These are phyloP conservation scores for Drosophila borealis DNA, from an alignment of 2,888 invertebrate species.

Conservation along the genomic window DNA sequence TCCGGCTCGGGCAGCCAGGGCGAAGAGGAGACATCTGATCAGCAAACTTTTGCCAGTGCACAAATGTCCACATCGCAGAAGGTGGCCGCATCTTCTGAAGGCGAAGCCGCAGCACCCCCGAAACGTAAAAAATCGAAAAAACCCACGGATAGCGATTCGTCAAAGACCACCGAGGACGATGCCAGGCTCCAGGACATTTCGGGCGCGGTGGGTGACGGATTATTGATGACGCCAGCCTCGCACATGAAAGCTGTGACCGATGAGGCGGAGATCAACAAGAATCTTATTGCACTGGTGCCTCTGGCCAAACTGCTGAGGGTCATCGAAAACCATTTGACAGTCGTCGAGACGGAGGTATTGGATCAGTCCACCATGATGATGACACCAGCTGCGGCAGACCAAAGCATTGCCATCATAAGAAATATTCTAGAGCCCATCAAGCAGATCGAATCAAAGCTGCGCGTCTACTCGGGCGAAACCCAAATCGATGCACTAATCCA, in stretches of 20 bases:
- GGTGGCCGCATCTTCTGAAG: slow-evolving; percentile 19
- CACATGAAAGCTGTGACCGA: slow-evolving; percentile 85
- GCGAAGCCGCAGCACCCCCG: slow-evolving; percentile 74
- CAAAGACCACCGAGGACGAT: slow-evolving; percentile 84
- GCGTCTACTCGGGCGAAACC: slow-evolving; percentile 85
- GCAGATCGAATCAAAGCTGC: slow-evolving; percentile 88
- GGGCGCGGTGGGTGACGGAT: slow-evolving; percentile 87
- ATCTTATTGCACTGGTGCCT: slow-evolving; percentile 84
- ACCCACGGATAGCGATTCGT: slow-evolving; percentile 85
- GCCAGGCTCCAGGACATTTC: slow-evolving; percentile 86
- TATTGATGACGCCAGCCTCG: slow-evolving; percentile 72
- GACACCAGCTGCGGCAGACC: slow-evolving; percentile 88
- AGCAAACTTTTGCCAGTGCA: slow-evolving; percentile 89
- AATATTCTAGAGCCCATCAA: slow-evolving; percentile 88
- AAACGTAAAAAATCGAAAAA: slow-evolving; percentile 81
- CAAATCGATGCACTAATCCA: slow-evolving; percentile 85
- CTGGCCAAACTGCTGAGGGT: slow-evolving; percentile 85
- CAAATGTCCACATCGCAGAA: slow-evolving; percentile 85
- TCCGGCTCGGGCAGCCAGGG: slow-evolving; percentile 79
- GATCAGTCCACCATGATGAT: slow-evolving; percentile 89
- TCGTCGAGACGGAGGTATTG: slow-evolving; percentile 88
- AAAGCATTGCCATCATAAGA: slow-evolving; percentile 88
- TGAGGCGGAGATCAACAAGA: slow-evolving; percentile 85
- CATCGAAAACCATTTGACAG: slow-evolving; percentile 87
- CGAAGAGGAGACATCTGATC: slow-evolving; percentile 88